These are phyloP conservation scores for Chaitophorus viminalis DNA, from an alignment of 2,888 invertebrate genomes.

Conservation along the genomic window DNA sequence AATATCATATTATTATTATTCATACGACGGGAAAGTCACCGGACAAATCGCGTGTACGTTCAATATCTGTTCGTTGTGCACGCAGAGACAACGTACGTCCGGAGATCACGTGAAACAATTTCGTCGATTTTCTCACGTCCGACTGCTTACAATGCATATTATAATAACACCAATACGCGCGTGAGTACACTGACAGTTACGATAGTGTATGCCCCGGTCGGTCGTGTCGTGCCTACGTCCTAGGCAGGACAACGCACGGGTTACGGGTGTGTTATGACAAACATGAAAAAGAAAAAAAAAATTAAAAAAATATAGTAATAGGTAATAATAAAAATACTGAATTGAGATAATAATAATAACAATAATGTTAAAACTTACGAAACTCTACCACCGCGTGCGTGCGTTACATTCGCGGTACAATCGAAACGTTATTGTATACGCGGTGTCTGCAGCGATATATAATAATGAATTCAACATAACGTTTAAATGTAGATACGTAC, in stretches of 20 bases:
- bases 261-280: not conserved
- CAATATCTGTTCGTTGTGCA: not conserved
- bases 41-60: too few relatives aligned
- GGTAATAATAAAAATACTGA: not conserved
- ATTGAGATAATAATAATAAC: not conserved
- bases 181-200: not conserved
- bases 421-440: not conserved
- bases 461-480: not conserved
- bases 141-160: not conserved
- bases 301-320: not conserved
- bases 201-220: too few relatives aligned
- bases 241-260: not conserved
- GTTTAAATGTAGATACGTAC: not conserved
- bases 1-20: too few relatives aligned
- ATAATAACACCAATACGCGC: not conserved
- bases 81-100: not conserved
- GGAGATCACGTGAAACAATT: not conserved
- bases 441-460: not conserved
- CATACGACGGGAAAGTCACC: too few relatives aligned
- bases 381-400: not conserved
- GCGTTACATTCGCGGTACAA: not conserved
- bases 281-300: not conserved
- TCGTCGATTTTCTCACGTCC: not conserved
- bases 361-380: not conserved
- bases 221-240: too few relatives aligned